These are phyloP conservation scores for Sycophaga agraensis DNA, from an alignment of 1,140 invertebrate species.

Conservation along the genomic window DNA sequence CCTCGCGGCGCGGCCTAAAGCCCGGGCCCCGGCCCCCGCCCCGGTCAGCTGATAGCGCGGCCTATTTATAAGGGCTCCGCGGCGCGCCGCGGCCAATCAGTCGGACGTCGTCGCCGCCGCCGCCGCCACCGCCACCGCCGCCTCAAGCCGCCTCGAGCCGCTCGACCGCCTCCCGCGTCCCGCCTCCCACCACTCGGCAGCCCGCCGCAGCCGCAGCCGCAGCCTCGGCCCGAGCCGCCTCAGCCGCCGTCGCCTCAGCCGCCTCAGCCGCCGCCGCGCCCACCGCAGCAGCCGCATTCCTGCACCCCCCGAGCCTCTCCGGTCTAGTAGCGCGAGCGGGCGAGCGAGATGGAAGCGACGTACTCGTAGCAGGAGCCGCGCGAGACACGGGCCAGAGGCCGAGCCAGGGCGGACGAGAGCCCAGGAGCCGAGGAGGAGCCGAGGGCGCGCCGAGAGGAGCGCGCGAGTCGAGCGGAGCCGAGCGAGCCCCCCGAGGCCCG, in stretches of 20 bases:
- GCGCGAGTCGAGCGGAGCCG: not conserved
- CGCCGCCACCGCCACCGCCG: conserved; percentile 3
- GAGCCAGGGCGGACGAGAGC: not conserved
- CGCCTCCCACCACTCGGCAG: conserved; percentile 28
- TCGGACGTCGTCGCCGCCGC: conserved; percentile 4
- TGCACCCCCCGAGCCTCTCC: not conserved
- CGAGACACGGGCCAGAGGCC: not conserved
- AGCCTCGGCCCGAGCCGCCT: not conserved
- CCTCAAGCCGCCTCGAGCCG: conserved; percentile 11
- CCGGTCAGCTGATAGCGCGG: not conserved
- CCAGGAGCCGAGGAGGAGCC: not conserved
- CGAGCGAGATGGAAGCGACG: conserved; percentile 25
- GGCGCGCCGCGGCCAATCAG: conserved; percentile 29
- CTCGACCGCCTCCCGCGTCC: not conserved
- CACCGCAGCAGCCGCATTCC: not conserved
- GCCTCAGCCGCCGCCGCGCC: not conserved
- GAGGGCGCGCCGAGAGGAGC: not conserved
- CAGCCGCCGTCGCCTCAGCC: not conserved
- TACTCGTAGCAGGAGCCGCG: conserved; percentile 28
- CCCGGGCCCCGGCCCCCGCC: no score
- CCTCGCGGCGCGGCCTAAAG: not conserved
- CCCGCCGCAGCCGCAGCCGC: conserved; percentile 6
- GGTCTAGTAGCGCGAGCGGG: not conserved
- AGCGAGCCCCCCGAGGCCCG: not conserved
- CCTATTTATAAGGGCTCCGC: conserved; percentile 35